phyloP scores from a whole-genome alignment of 1,140 invertebrate genomes.

The Zeugodacus cucurbitae region DNA sequence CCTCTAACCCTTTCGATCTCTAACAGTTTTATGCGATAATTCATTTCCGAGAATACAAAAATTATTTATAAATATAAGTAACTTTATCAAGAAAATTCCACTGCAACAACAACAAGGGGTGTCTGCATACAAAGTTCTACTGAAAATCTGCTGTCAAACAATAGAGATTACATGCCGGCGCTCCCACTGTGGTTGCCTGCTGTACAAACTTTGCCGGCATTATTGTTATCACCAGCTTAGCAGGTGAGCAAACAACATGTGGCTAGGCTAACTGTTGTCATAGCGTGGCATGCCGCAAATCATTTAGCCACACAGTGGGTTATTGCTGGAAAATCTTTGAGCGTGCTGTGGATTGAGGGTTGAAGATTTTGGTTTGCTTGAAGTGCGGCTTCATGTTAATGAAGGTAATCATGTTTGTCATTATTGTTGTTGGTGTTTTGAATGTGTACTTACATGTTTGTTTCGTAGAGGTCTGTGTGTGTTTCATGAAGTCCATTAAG shows the following conservation, averaged over 20 bases:
- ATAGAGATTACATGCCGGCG: not conserved
- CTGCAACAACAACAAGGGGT: not conserved
- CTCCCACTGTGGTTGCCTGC: not conserved
- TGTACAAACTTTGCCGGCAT: not conserved
- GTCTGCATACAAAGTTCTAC: not conserved
- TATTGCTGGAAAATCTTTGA: not conserved
- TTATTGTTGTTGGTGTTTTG: not conserved
- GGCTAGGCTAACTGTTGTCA: not conserved
- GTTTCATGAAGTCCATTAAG: not conserved
- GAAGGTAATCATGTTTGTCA: not conserved
- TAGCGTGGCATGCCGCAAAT: not conserved
- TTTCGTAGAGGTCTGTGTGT: not conserved
- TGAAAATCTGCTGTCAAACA: not conserved
- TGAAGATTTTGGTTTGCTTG: not conserved
- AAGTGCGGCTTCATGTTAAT: not conserved
- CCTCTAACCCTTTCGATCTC: too few species aligned
- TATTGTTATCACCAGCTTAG: conserved; percentile 25
- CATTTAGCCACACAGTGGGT: not conserved
- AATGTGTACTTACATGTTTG: not conserved
- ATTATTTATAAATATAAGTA: too few species aligned
- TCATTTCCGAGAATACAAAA: too few species aligned
- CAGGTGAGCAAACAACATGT: conserved; percentile 33
- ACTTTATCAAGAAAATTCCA: not conserved
- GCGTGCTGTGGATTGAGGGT: not conserved
- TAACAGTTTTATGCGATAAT: too few species aligned